Percentiles rank a stretch among this genome's conserved stretches.
These are phyloP conservation scores for Fringilla coelebs DNA, from an alignment of 2,797 vertebrate species.

Conservation along the genomic window DNA sequence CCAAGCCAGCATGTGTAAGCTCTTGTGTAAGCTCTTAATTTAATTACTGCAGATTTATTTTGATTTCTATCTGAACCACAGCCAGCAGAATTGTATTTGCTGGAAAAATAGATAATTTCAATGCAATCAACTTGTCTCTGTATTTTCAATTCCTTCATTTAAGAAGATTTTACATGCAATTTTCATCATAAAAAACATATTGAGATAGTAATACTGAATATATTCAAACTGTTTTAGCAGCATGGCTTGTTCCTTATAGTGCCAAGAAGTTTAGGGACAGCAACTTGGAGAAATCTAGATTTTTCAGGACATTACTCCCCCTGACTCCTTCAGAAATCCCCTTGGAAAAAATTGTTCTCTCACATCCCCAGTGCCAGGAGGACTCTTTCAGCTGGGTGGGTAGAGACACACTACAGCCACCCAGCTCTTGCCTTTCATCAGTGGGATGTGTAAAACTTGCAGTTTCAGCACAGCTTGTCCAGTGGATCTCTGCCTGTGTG, in stretches of 20 bases:
- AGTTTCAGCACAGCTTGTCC: background rate
- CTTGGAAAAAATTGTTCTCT: background rate
- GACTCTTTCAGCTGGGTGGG: background rate
- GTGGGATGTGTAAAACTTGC: background rate
- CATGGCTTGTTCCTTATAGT: background rate
- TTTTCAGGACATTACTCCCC: background rate
- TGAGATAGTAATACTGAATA: background rate
- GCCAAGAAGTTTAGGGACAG: background rate
- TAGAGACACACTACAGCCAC: background rate
- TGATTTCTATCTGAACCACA: conserved; percentile 58
- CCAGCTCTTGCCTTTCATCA: background rate
- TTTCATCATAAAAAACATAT: background rate
- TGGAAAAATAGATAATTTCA: conserved; percentile 53
- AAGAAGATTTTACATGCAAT: background rate
- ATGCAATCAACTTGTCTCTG: background rate
- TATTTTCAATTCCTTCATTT: background rate
- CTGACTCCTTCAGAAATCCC: background rate
- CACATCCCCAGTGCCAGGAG: background rate
- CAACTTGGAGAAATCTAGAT: background rate
- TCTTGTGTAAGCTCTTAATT: conserved; percentile 67
- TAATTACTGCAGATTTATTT: conserved; percentile 71
- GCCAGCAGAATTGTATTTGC: background rate
- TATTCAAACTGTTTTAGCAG: background rate
- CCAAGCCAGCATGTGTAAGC: conserved; percentile 26
- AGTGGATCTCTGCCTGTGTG: background rate